Percentiles rank a stretch among this genome's conserved stretches.
Evolutionary conservation across 2,797 vertebrate species (phyloP).

Genomic region (Mormyrops boulengeri): DNA sequence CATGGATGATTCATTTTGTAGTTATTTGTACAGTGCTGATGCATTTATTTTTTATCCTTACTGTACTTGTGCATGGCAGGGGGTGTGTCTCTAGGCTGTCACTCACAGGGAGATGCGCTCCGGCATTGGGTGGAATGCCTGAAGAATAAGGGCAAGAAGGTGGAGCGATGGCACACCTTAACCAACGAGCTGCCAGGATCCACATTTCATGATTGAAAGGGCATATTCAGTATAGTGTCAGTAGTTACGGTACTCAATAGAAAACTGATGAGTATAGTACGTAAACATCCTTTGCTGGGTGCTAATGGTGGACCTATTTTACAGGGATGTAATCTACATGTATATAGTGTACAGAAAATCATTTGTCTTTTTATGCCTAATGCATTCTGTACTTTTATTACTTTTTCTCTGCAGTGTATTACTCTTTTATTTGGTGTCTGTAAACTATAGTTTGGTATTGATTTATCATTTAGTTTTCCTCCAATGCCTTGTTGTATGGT

Average conservation of each 20-base stretch:
- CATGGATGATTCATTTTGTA: background rate
- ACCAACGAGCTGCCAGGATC: slow-evolving; percentile 81
- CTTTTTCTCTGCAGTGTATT: slow-evolving; percentile 29
- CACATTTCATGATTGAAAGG: slow-evolving; percentile 56
- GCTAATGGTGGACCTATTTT: slow-evolving; percentile 22
- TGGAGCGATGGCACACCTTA: slow-evolving; percentile 85
- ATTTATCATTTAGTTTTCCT: slow-evolving; percentile 14
- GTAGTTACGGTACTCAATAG: slow-evolving; percentile 20
- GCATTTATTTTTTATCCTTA: background rate
- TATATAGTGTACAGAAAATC: slow-evolving; percentile 22
- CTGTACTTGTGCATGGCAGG: slow-evolving; percentile 47
- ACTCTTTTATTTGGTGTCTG: slow-evolving; percentile 34
- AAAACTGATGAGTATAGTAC: slow-evolving; percentile 29
- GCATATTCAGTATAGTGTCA: slow-evolving; percentile 5
- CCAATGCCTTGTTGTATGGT: slow-evolving; percentile 33
- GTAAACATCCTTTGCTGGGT: slow-evolving; percentile 30
- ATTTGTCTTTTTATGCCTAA: slow-evolving; percentile 18
- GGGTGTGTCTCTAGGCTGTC: slow-evolving; percentile 72
- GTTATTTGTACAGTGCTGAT: background rate
- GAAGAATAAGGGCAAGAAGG: slow-evolving; percentile 71
- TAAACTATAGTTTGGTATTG: slow-evolving; percentile 16
- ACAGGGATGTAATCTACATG: slow-evolving; percentile 24
- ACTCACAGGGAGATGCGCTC: slow-evolving; percentile 71
- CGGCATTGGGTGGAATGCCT: slow-evolving; percentile 84
- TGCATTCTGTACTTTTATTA: slow-evolving; percentile 17